phyloP scores from a whole-genome alignment of 2,113 vertebrate species.

The Clupea harengus region DNA sequence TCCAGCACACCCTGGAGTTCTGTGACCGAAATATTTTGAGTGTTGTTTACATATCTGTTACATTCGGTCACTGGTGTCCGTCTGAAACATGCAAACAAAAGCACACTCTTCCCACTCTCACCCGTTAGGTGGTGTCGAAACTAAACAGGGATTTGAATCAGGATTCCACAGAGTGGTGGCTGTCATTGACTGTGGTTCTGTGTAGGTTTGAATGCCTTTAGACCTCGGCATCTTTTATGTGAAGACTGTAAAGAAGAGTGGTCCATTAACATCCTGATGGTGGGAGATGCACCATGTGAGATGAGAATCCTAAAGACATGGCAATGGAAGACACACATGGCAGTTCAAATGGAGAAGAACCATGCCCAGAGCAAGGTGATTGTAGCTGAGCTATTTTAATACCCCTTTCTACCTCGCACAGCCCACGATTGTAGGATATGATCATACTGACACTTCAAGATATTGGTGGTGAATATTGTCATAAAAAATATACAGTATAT shows the following conservation, averaged over 20 bases:
- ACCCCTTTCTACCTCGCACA: not conserved
- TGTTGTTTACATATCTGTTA: slow-evolving; percentile 1
- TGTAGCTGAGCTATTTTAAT: not conserved
- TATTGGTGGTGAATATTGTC: too few species aligned
- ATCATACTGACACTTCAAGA: not conserved
- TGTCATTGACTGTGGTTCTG: not conserved
- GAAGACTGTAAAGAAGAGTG: not conserved
- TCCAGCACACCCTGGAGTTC: not conserved
- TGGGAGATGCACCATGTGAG: not conserved
- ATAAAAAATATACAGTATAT: too few species aligned
- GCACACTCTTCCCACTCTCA: not conserved
- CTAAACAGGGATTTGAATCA: not conserved
- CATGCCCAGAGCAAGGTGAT: not conserved
- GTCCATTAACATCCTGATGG: not conserved
- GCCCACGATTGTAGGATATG: not conserved
- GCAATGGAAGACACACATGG: not conserved
- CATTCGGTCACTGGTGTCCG: slow-evolving; percentile 3
- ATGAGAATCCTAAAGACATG: not conserved
- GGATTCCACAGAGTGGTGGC: not conserved
- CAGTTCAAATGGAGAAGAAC: not conserved
- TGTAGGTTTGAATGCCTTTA: not conserved
- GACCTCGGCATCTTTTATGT: not conserved
- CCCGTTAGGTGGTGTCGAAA: not conserved
- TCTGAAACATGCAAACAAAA: not conserved
- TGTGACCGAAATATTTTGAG: not conserved